These are phyloP conservation scores for Microctonus aethiopoides DNA, from an alignment of 2,888 invertebrate genomes.

Conservation along the genomic window DNA sequence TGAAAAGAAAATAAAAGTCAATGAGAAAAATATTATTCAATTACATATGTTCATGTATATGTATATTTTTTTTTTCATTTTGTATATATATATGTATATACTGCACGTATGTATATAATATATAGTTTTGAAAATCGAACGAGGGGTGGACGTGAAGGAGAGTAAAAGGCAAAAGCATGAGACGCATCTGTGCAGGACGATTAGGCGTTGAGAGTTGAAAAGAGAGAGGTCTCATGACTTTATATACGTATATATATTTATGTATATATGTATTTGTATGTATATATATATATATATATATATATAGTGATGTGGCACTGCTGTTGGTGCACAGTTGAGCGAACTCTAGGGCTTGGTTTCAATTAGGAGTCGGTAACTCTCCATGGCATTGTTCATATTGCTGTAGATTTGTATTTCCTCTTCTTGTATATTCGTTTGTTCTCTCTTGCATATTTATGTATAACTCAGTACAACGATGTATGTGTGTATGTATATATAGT, in stretches of 20 bases:
- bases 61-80: neutral
- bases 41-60: neutral
- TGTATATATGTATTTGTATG: slow-evolving; percentile 8
- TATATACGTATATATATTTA: neutral
- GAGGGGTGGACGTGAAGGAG: neutral
- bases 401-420: slow-evolving; percentile 65
- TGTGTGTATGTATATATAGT: neutral
- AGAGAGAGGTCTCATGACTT: slow-evolving; percentile 20
- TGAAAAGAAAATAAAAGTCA: slow-evolving; percentile 33
- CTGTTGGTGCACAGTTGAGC: slow-evolving; percentile 25
- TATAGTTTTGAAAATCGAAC: neutral
- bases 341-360: slow-evolving; percentile 60
- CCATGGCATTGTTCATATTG: slow-evolving; percentile 66
- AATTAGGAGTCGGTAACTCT: slow-evolving; percentile 67
- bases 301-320: slow-evolving; percentile 3
- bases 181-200: slow-evolving; percentile 64
- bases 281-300: slow-evolving; percentile 6
- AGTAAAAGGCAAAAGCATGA: slow-evolving; percentile 47
- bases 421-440: slow-evolving; percentile 58
- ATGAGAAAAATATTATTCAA: neutral
- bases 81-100: neutral
- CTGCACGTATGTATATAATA: neutral
- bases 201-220: slow-evolving; percentile 51
- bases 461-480: slow-evolving; percentile 32
- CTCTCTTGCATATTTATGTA: slow-evolving; percentile 31